phyloP scores from a whole-genome alignment of 2,797 vertebrate genomes.

The Phrynocephalus guinanensis region DNA sequence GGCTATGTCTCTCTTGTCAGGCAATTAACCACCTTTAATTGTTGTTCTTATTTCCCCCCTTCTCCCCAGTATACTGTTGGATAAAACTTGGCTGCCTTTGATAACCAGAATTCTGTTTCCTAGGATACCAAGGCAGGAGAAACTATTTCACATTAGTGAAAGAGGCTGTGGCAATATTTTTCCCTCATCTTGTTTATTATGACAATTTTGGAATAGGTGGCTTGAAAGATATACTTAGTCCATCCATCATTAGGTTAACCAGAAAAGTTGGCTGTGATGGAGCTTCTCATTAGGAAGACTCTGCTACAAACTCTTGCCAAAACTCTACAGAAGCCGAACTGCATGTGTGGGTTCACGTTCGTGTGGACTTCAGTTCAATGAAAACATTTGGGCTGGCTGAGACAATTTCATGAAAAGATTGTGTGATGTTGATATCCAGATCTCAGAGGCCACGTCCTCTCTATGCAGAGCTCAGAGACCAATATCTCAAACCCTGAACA shows the following conservation, averaged over 20 bases:
- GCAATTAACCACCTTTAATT: slow-evolving; percentile 67
- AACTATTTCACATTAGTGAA: slow-evolving; percentile 53
- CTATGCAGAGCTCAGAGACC: no score
- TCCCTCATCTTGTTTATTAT: slow-evolving; percentile 12
- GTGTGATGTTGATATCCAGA: no score
- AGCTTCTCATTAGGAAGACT: not conserved
- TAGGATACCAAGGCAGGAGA: slow-evolving; percentile 68
- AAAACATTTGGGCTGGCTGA: not conserved
- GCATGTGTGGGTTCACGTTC: not conserved
- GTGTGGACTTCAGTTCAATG: not conserved
- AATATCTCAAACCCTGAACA: no score
- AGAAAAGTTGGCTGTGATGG: not conserved
- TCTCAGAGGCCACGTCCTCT: no score
- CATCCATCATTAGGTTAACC: not conserved
- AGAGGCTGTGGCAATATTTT: slow-evolving; percentile 36
- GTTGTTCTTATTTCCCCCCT: slow-evolving; percentile 22
- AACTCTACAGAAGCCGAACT: not conserved
- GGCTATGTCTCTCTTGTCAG: slow-evolving; percentile 45
- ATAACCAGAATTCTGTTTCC: slow-evolving; percentile 70
- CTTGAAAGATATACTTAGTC: slow-evolving; percentile 13
- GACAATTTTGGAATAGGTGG: not conserved
- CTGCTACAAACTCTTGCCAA: not conserved
- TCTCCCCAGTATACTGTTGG: slow-evolving; percentile 57
- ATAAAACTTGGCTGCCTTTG: slow-evolving; percentile 57
- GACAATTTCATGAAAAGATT: no score